phyloP scores from a whole-genome alignment of 2,888 invertebrate genomes.

The Amblyjoppa fuscipennis region DNA sequence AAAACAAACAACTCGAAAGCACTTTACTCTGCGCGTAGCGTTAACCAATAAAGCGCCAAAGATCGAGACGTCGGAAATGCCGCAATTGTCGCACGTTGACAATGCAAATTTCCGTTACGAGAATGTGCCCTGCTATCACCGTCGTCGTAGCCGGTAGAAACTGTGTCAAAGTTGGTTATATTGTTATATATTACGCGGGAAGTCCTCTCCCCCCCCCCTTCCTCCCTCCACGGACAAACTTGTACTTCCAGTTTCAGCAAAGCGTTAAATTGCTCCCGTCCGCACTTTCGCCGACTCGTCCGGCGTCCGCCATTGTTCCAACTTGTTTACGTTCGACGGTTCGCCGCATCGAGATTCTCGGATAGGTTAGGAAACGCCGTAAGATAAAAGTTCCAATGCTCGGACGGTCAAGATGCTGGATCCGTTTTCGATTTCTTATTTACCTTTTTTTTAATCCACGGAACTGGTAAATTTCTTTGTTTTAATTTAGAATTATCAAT shows the following conservation, averaged over 20 bases:
- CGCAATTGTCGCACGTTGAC: not conserved
- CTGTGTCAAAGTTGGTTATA: not conserved
- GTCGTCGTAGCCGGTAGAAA: not conserved
- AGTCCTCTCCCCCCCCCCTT: not conserved
- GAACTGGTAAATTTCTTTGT: too few species aligned
- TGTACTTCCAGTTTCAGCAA: not conserved
- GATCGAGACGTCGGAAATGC: not conserved
- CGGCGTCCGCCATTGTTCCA: not conserved
- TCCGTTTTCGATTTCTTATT: too few species aligned
- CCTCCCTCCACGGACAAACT: conserved; percentile 6
- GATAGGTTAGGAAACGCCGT: too few species aligned
- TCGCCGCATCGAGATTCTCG: too few species aligned
- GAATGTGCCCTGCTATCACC: not conserved
- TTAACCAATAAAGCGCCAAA: not conserved
- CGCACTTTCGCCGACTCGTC: not conserved
- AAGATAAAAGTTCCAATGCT: too few species aligned
- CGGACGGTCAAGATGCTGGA: too few species aligned
- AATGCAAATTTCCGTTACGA: conserved; percentile 7
- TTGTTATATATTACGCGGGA: conserved; percentile 1
- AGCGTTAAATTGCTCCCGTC: conserved; percentile 20
- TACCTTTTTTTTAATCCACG: too few species aligned
- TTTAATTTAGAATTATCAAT: too few species aligned
- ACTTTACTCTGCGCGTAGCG: not conserved
- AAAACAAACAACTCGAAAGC: too few species aligned
- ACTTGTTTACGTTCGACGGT: not conserved